phyloP scores from a whole-genome alignment of 37 sponge, comb jelly and placozoan species.

The Crambe crambe region DNA sequence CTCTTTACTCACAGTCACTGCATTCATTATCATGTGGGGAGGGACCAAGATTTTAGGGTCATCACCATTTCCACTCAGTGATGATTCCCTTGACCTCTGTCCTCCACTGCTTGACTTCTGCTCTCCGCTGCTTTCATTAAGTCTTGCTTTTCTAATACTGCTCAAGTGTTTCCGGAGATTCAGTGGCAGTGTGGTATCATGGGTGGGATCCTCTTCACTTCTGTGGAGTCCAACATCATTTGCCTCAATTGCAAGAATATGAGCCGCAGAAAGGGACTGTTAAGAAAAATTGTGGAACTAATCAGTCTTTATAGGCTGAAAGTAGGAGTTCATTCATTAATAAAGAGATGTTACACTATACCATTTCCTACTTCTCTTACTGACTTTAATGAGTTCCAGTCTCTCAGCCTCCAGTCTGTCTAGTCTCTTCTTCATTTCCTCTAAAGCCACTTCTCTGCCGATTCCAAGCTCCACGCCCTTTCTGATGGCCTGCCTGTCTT shows the following conservation, averaged over 20 bases:
- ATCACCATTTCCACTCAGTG: neutral
- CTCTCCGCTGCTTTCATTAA: neutral
- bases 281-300: neutral
- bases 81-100: neutral
- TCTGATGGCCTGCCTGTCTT: neutral
- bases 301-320: too few relatives aligned
- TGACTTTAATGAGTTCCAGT: slow-evolving; percentile 59
- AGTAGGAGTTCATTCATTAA: too few relatives aligned
- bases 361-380: neutral
- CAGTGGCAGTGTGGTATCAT: neutral
- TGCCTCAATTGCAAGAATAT: slow-evolving; percentile 23
- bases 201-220: neutral
- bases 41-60: neutral
- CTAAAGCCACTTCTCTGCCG: slow-evolving; percentile 2
- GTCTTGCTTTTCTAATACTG: neutral
- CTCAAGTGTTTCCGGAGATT: neutral
- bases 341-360: neutral
- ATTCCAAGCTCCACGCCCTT: neutral
- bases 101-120: too few relatives aligned
- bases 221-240: neutral
- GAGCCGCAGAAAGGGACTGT: slow-evolving; percentile 65
- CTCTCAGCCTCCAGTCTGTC: slow-evolving; percentile 54
- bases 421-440: slow-evolving; percentile 31
- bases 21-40: slow-evolving; percentile 16
- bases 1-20: slow-evolving; percentile 41